phyloP scores from a whole-genome alignment of 2,113 vertebrate species.

The Nothocercus nigrocapillus region DNA sequence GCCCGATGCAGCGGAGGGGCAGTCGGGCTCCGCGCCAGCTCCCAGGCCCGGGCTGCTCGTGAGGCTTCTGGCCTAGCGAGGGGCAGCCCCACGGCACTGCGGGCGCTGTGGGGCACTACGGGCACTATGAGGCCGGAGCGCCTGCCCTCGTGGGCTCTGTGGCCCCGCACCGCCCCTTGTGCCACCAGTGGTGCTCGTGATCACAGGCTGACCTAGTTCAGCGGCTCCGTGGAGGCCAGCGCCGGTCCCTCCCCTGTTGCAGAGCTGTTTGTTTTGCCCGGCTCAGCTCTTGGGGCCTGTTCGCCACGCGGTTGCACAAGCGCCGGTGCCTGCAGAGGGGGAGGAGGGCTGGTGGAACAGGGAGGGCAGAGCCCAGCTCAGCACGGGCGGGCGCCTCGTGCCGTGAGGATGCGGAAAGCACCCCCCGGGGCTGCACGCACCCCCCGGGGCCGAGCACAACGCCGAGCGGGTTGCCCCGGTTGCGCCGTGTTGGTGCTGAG shows the following conservation, averaged over 20 bases:
- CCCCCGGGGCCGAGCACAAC: neutral
- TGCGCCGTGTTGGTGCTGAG: neutral
- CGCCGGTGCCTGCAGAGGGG: neutral
- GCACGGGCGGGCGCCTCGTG: neutral
- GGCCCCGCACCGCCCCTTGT: neutral
- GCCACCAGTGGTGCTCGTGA: neutral
- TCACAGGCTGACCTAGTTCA: neutral
- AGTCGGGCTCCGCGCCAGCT: no score
- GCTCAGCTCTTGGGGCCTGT: neutral
- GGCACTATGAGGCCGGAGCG: rapidly evolving
- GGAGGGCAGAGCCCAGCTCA: neutral
- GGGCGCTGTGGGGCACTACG: no score
- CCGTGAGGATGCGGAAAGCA: neutral
- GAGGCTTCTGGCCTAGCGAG: neutral
- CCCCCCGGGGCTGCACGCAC: neutral
- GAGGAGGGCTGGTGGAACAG: neutral
- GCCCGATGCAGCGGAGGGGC: no score
- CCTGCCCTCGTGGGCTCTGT: rapidly evolving
- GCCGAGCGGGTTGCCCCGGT: neutral
- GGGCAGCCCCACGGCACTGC: rapidly evolving
- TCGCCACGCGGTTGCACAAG: neutral
- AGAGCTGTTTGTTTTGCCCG: neutral
- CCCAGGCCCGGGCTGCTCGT: rapidly evolving
- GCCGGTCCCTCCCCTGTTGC: neutral
- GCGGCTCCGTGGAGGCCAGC: neutral